phyloP scores from a whole-genome alignment of 2,888 invertebrate species.

The Acleris laterana region DNA sequence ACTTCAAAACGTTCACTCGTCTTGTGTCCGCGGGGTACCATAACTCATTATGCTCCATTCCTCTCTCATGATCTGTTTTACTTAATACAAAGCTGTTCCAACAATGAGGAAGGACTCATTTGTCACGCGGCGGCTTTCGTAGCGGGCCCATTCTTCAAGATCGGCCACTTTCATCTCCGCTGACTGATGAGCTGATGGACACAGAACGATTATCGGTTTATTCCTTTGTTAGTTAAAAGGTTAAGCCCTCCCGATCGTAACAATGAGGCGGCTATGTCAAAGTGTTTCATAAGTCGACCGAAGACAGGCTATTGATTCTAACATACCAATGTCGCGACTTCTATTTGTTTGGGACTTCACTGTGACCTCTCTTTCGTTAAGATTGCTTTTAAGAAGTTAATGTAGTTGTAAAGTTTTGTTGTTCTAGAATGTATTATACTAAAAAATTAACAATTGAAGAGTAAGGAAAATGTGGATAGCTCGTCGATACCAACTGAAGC shows the following conservation, averaged over 20 bases:
- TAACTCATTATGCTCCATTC: constrained; percentile 42
- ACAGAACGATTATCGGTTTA: constrained; percentile 72
- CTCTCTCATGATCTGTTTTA: constrained; percentile 61
- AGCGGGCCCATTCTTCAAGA: constrained; percentile 40
- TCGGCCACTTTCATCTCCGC: constrained; percentile 68
- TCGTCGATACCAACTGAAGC: neutral
- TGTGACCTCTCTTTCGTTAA: neutral
- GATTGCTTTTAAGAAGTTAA: too few species aligned
- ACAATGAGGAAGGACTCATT: constrained; percentile 65
- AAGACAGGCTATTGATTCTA: constrained; percentile 35
- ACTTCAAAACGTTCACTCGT: neutral
- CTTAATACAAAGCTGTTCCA: constrained; percentile 62
- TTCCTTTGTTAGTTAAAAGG: constrained; percentile 70
- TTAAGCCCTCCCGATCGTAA: constrained; percentile 56
- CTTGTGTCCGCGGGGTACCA: constrained; percentile 33
- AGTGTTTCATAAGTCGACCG: constrained; percentile 44
- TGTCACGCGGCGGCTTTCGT: constrained; percentile 63
- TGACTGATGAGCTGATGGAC: constrained; percentile 80
- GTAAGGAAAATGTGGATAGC: too few species aligned
- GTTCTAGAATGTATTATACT: too few species aligned
- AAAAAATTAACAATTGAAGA: too few species aligned
- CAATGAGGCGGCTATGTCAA: constrained; percentile 71
- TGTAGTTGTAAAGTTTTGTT: too few species aligned
- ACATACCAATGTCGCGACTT: constrained; percentile 26
- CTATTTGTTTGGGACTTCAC: constrained; percentile 11